phyloP scores from a whole-genome alignment of 2,888 invertebrate species.

The Sphaerophoria taeniata region DNA sequence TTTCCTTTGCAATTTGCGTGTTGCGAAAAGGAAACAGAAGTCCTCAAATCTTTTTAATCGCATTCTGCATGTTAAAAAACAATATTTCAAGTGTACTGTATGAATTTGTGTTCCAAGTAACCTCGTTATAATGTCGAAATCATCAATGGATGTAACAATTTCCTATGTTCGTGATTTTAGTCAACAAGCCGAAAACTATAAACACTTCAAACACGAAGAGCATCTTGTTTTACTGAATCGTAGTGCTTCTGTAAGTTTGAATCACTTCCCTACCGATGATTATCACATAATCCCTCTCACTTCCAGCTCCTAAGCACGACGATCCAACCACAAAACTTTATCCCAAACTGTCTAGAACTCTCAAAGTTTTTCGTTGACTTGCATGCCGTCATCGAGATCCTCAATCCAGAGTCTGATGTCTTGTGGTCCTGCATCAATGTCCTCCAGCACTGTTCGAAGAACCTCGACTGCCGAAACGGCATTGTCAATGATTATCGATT shows the following conservation, averaged over 20 bases:
- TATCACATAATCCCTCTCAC: neutral
- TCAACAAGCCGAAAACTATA: slow-evolving; percentile 77
- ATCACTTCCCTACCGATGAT: neutral
- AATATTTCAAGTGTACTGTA: slow-evolving; percentile 15
- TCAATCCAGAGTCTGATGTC: slow-evolving; percentile 78
- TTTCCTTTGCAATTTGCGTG: neutral
- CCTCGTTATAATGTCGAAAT: slow-evolving; percentile 49
- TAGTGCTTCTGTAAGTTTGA: slow-evolving; percentile 77
- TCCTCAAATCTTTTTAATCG: neutral
- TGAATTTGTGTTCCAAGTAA: neutral
- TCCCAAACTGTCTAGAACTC: slow-evolving; percentile 78
- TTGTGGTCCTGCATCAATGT: slow-evolving; percentile 80
- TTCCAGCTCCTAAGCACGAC: slow-evolving; percentile 77
- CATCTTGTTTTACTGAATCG: slow-evolving; percentile 79
- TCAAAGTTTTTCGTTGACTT: slow-evolving; percentile 81
- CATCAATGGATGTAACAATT: slow-evolving; percentile 75
- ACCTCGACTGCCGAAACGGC: slow-evolving; percentile 78
- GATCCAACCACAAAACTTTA: slow-evolving; percentile 77
- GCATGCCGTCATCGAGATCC: slow-evolving; percentile 78
- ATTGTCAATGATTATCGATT: slow-evolving; percentile 80
- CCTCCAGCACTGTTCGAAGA: slow-evolving; percentile 80
- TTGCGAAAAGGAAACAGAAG: neutral
- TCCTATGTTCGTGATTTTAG: slow-evolving; percentile 80
- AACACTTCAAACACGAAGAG: slow-evolving; percentile 78
- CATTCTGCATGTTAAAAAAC: neutral